Conservation (phyloP, 2,797 vertebrate species). For the Tangara arthus region DNA sequence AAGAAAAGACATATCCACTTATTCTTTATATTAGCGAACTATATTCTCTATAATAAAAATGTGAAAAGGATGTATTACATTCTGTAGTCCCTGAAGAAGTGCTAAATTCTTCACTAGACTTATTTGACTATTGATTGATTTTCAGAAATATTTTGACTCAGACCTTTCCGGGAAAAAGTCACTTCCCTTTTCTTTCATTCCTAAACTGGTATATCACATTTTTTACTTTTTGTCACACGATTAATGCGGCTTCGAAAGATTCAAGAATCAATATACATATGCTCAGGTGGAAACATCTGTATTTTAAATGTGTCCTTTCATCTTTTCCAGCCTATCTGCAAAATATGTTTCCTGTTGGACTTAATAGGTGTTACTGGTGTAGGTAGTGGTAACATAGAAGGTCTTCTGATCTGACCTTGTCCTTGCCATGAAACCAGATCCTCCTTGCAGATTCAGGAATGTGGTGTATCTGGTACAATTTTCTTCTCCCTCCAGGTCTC, state of each 20-base stretch:
- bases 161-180: conserved; percentile 31
- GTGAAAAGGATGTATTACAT: background rate
- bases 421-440: background rate
- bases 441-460: background rate
- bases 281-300: conserved; percentile 4
- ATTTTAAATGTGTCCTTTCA: conserved; percentile 16
- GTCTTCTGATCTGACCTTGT: background rate
- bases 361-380: background rate
- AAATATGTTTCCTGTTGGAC: conserved; percentile 29
- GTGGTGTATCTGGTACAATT: background rate
- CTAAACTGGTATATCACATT: background rate
- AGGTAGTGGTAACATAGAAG: background rate
- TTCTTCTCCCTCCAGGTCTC: background rate
- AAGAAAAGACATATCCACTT: background rate
- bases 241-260: conserved; percentile 54
- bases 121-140: conserved; percentile 64
- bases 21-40: background rate
- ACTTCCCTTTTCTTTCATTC: conserved; percentile 18
- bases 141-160: conserved; percentile 50
- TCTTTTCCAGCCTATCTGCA: conserved; percentile 7
- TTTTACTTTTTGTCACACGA: conserved; percentile 52
- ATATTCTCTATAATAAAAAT: background rate
- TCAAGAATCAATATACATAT: conserved; percentile 51
- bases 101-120: conserved; percentile 23
- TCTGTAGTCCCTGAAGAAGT: background rate